Base-by-base conservation (phyloP, 2,888 invertebrate genomes). In the Dione vanillae region DNA sequence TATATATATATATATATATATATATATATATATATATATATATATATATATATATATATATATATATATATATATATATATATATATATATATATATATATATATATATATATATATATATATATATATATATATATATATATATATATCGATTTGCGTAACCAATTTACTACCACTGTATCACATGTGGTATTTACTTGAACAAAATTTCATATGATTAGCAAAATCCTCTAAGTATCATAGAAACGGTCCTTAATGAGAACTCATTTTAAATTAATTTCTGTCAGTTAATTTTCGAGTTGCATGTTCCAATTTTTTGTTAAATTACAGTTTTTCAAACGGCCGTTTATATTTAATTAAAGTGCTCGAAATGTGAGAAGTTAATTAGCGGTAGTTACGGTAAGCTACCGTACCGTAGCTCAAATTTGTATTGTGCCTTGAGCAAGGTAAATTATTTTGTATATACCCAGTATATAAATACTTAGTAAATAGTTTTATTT, bases 311-410 rank as follows among this genome's bases (percentile, higher is more conserved):
- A 64, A 64, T 64, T 64, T 56, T 64, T 49, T 47, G 49, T 64
- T 64, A 40, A 64, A 64, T 64, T 64, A 64, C 64, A 64, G 35
- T 47, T 49, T 64, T 64, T 49, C 49, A 49, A 37, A 35, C 49
- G 19, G 12, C 47, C 64, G 49, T 64, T 64, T 64, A 64, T 49
- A 64, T 64, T 64, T 64, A 64, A 64, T 64, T 64, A 40, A 64
- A 37, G 47, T 16, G 37, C 37, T 49, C 14, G 49, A 20, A 37
- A 47, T 12, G 35, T 6, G 64, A 64, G 64, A 47, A 19, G 64
- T 64, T 64, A 64, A 64, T 64, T 64, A 64, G 49, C n/a, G 27
- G 59, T 1, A 61, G 43, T 61, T 43, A 35, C 27, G 11, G 20
- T 61, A 56, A n/a, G 61, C 27, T 61, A 45, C n/a, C n/a, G n/a